These are phyloP conservation scores for Chymomyza procnemis DNA, from an alignment of 2,888 invertebrate species.

Conservation along the genomic window DNA sequence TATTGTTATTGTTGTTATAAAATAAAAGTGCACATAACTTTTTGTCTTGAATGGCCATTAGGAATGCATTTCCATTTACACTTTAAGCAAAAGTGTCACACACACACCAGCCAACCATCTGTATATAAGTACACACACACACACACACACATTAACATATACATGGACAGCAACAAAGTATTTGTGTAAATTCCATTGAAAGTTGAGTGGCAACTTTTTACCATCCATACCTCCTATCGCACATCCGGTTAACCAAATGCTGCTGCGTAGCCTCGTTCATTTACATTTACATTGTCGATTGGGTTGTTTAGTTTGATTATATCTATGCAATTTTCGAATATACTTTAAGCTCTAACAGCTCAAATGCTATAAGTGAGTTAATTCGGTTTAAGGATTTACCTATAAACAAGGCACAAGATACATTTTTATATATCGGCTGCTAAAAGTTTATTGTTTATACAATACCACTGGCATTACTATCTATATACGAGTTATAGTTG, in stretches of 20 bases:
- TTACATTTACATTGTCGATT: conserved; percentile 6
- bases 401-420: too few species aligned
- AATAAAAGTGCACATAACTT: conserved; percentile 56
- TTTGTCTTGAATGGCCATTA: conserved; percentile 60
- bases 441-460: too few species aligned
- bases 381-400: too few species aligned
- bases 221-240: neutral
- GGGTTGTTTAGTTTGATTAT: neutral
- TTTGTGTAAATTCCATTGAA: neutral
- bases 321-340: neutral
- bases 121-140: neutral
- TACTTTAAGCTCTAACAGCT: too few species aligned
- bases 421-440: too few species aligned
- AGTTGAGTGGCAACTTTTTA: neutral
- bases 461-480: too few species aligned
- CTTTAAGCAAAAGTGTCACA: neutral
- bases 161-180: neutral
- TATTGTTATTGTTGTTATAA: conserved; percentile 4
- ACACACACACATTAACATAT: neutral
- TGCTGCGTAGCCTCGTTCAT: conserved; percentile 30
- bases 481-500: too few species aligned
- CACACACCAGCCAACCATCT: neutral
- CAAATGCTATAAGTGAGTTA: too few species aligned
- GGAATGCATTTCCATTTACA: conserved; percentile 8
- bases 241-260: conserved; percentile 47